phyloP scores from a whole-genome alignment of 2,888 invertebrate species.

The Pterostichus madidus region DNA sequence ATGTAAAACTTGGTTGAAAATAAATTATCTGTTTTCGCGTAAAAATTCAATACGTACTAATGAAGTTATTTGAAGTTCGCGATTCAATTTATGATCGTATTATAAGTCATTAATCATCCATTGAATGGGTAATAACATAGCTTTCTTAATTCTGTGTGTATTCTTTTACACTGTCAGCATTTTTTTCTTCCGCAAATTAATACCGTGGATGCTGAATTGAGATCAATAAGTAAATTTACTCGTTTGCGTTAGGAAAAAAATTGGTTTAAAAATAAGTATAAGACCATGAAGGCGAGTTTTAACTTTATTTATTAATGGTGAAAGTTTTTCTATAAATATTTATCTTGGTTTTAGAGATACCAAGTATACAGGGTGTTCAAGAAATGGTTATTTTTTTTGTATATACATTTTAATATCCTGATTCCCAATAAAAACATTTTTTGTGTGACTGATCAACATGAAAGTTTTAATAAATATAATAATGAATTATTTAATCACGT shows the following conservation, averaged over 20 bases:
- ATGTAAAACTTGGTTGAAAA: background rate
- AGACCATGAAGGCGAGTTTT: background rate
- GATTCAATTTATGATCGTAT: slow-evolving; percentile 6
- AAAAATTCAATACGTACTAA: slow-evolving; percentile 22
- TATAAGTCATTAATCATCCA: slow-evolving; percentile 32
- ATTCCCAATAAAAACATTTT: no score
- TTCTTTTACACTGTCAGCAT: slow-evolving; percentile 33
- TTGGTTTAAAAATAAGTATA: background rate
- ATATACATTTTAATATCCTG: no score
- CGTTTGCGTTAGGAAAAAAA: background rate
- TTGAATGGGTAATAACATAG: slow-evolving; percentile 18
- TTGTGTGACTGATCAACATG: no score
- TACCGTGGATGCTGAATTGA: slow-evolving; percentile 11
- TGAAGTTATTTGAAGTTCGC: slow-evolving; percentile 27
- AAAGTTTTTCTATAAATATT: no score
- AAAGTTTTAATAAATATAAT: no score
- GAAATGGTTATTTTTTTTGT: no score
- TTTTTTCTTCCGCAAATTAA: slow-evolving; percentile 29
- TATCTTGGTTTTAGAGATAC: no score
- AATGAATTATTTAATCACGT: no score
- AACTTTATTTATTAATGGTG: no score
- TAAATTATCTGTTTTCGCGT: no score
- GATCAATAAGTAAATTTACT: slow-evolving; percentile 35
- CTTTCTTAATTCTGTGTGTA: slow-evolving; percentile 26
- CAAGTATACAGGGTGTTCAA: no score